Evolutionary conservation across 1,140 invertebrate species (phyloP).

Genomic region (Chironomus tepperi): DNA sequence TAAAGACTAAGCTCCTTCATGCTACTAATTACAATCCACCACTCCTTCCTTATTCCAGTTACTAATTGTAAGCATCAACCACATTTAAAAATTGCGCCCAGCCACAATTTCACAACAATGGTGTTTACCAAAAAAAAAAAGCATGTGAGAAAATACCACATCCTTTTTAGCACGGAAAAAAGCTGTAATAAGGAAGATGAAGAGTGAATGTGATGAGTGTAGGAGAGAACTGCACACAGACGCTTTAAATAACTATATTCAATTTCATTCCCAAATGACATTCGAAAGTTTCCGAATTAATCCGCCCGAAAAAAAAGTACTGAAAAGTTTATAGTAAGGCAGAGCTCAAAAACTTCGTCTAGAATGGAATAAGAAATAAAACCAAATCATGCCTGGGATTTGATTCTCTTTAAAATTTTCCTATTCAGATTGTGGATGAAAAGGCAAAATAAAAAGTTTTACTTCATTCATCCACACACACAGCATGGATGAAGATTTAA

Average conservation of each 20-base stretch:
- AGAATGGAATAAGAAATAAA: background rate
- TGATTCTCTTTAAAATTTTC: slow-evolving; percentile 8
- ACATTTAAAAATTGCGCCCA: no score
- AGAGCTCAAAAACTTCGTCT: background rate
- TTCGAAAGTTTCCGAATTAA: background rate
- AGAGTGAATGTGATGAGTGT: background rate
- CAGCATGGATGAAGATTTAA: no score
- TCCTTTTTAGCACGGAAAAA: background rate
- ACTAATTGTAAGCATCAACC: no score
- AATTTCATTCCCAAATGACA: background rate
- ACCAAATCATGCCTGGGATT: slow-evolving; percentile 4
- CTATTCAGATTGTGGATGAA: background rate
- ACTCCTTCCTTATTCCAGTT: no score
- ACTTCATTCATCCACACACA: slow-evolving; percentile 3
- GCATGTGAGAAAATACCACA: no score
- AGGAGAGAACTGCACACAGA: background rate
- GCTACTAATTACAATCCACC: no score
- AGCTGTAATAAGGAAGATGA: background rate
- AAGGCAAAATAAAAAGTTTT: background rate
- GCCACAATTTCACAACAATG: no score
- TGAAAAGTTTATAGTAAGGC: background rate
- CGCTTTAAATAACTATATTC: slow-evolving; percentile 1
- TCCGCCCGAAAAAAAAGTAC: background rate
- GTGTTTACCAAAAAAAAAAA: no score
- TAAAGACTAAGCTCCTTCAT: no score